Percentiles rank a stretch among this genome's conserved stretches.
Evolutionary conservation across 2,113 vertebrate genomes (phyloP).

Genomic region (Oryzias celebensis): DNA sequence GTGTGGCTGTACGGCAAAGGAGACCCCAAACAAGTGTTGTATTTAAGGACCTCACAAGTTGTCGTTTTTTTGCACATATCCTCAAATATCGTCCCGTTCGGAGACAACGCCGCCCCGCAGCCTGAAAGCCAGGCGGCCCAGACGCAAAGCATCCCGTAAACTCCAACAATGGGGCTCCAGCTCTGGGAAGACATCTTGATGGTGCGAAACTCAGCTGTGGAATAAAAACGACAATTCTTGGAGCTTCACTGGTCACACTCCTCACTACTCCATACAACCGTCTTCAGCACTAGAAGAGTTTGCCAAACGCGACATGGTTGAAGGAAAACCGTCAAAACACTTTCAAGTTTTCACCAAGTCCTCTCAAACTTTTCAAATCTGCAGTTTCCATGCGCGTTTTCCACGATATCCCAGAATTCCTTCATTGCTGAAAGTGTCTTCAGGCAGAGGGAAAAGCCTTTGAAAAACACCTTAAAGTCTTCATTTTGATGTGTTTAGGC

Average conservation of each 20-base stretch:
- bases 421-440: slow-evolving; percentile 32
- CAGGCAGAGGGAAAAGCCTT: background rate
- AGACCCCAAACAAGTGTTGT: slow-evolving; percentile 87
- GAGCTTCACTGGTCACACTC: background rate
- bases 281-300: slow-evolving; percentile 5
- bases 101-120: slow-evolving; percentile 49
- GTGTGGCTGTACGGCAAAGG: slow-evolving; percentile 88
- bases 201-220: slow-evolving; percentile 22
- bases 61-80: slow-evolving; percentile 84
- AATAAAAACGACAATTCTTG: background rate
- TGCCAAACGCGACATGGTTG: slow-evolving; percentile 46
- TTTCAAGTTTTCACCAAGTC: slow-evolving; percentile 40
- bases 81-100: slow-evolving; percentile 75
- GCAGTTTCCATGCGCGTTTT: slow-evolving; percentile 39
- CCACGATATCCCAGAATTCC: slow-evolving; percentile 18
- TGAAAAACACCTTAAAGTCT: background rate
- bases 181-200: slow-evolving; percentile 80
- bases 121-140: slow-evolving; percentile 50
- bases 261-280: background rate
- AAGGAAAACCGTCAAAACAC: slow-evolving; percentile 1
- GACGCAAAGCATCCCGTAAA: slow-evolving; percentile 70
- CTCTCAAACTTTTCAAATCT: slow-evolving; percentile 48
- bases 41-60: slow-evolving; percentile 84
- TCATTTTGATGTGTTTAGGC: slow-evolving; percentile 2
- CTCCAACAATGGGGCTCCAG: slow-evolving; percentile 72